Evolutionary conservation across 2,113 vertebrate genomes (phyloP).

Genomic region (Serilophus lunatus): DNA sequence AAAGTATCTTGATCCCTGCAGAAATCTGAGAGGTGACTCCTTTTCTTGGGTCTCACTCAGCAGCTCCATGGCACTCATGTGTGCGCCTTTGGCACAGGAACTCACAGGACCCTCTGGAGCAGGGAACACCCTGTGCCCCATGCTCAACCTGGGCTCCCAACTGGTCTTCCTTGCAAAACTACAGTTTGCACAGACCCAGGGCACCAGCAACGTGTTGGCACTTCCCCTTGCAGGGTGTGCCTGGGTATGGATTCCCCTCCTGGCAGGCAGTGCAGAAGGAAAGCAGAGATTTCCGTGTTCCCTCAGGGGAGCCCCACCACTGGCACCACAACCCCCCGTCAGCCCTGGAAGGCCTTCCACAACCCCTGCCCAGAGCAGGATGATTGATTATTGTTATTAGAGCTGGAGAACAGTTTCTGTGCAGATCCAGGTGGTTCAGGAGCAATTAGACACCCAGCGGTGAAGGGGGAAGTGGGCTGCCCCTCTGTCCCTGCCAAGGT

Average conservation of each 20-base stretch:
- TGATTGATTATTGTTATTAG: slow-evolving; percentile 9
- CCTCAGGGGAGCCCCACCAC: fast-evolving
- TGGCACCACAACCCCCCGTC: background rate
- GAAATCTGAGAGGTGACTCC: background rate
- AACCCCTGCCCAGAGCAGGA: background rate
- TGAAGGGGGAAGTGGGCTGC: fast-evolving
- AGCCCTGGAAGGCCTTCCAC: background rate
- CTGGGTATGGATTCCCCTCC: background rate
- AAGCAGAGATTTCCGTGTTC: background rate
- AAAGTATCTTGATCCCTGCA: slow-evolving; percentile 36
- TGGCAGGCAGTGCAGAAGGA: fast-evolving
- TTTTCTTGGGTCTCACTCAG: background rate
- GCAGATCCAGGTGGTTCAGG: background rate
- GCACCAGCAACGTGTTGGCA: background rate
- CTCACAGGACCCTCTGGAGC: fast-evolving
- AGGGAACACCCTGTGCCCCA: fast-evolving
- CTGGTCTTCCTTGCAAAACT: background rate
- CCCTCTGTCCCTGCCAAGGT: background rate
- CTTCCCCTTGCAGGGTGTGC: background rate
- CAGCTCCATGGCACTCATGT: fast-evolving
- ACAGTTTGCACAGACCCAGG: background rate
- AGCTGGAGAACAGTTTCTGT: background rate
- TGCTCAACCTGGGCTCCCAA: background rate
- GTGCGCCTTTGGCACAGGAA: fast-evolving
- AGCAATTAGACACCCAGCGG: background rate